Evolutionary conservation across 2,113 vertebrate species (phyloP), one percentile per base, ranked within the genome.

Genomic region (Garra rufa): DNA sequence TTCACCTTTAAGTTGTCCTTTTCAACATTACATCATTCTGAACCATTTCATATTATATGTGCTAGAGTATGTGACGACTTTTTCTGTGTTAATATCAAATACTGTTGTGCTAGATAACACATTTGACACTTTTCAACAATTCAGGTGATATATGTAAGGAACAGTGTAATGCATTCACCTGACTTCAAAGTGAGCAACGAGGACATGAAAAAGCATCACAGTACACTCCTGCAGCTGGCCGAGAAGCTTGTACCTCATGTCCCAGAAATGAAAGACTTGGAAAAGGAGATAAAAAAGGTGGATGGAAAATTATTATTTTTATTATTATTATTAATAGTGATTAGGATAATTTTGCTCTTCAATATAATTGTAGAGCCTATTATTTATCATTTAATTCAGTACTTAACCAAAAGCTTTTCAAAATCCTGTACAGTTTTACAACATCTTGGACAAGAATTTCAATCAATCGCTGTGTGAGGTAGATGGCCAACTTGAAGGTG

Each of bases 141-240:
- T 30, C 46, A 91, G 90, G 88, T 92, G 1, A 85, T 84, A 50
- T 34, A 3, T 46, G 86, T 90, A 15, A 88, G 91, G 61, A 92
- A 92, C 85, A 67, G 38, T 6, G 63, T 89, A 28, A 92, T 92
- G 91, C 91, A 92, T 65, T 89, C 88, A 1, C 76, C 90, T 52
- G 82, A 88, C 44, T 87, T 90, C 14, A 85, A 34, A 55, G 75
- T 92, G n/a, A 79, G 28, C 0, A 79, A 69, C 50, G 14, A 80
- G 17, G 81, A 90, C 4, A 87, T 89, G 75, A 11, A 57, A 0
- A 48, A 11, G 0, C 34, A 84, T 77, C 24, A 81, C 34, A 4
- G 21, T 0, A 85, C 61, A 30, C 55, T 92, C 81, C 30, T 44
- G 77, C 11, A 24, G 1, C 44, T 92, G 38, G 84, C 83, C 8